Evolutionary conservation across 2,113 vertebrate genomes (phyloP).

Genomic region (Mesembrinibis cayennensis): DNA sequence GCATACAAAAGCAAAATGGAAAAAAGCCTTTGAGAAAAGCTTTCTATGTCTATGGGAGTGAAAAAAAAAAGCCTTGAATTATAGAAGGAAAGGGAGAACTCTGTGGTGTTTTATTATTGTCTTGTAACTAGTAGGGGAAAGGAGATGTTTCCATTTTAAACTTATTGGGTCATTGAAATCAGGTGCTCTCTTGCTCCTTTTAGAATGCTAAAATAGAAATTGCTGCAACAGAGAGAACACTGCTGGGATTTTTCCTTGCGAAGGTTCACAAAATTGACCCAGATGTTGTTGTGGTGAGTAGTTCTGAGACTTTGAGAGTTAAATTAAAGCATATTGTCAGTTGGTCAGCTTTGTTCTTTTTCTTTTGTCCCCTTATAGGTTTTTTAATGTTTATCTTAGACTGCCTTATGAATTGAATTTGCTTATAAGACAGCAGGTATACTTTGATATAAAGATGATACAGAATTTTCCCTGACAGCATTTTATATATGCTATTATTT

Average conservation of each 20-base stretch:
- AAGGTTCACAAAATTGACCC: conserved; percentile 98
- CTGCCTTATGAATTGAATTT: conserved; percentile 30
- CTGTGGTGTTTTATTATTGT: conserved; percentile 44
- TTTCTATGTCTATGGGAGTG: not conserved
- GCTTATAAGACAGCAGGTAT: conserved; percentile 20
- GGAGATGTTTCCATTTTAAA: conserved; percentile 42
- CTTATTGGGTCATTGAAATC: conserved; percentile 50
- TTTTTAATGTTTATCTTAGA: conserved; percentile 9
- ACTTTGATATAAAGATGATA: conserved; percentile 14
- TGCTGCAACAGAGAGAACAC: conserved; percentile 88
- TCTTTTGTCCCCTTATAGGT: not conserved
- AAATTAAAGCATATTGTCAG: conserved; percentile 13
- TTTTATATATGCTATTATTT: conserved; percentile 31
- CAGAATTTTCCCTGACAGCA: not conserved
- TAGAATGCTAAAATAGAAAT: conserved; percentile 94
- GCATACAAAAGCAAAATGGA: conserved; percentile 44
- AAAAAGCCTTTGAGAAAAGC: conserved; percentile 36
- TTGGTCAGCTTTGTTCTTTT: conserved; percentile 26
- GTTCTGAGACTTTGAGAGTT: not conserved
- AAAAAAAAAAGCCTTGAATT: conserved; percentile 25
- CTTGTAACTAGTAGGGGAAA: conserved; percentile 24
- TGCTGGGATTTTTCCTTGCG: conserved; percentile 94
- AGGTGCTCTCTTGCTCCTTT: conserved; percentile 59
- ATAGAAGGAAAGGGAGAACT: conserved; percentile 8
- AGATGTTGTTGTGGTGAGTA: conserved; percentile 95